A percentile compares a stretch with the other conserved stretches of the same genome.
Evolutionary conservation across 2,113 vertebrate genomes (phyloP).

Genomic region (Plectropomus leopardus): DNA sequence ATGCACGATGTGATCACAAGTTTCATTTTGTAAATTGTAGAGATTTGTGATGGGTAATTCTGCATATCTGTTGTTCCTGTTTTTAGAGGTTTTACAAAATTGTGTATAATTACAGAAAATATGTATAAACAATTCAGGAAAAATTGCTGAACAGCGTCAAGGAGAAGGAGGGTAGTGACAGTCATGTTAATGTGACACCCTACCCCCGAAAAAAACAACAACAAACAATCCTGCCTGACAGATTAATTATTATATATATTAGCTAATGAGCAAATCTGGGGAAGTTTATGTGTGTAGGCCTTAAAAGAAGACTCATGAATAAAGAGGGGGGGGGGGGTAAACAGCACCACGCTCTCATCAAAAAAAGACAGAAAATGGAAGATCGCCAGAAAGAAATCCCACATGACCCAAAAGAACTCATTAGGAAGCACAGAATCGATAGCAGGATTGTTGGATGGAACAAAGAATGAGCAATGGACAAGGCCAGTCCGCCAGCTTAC

Average conservation of each 20-base stretch:
- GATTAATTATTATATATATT: conserved; percentile 28
- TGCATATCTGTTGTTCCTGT: neutral
- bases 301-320: conserved; percentile 42
- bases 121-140: neutral
- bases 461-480: conserved; percentile 43
- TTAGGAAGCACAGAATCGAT: conserved; percentile 76
- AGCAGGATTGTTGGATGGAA: conserved; percentile 61
- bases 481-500: conserved; percentile 53
- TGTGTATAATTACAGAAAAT: conserved; percentile 23
- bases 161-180: neutral
- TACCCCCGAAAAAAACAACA: no score
- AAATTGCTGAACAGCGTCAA: neutral
- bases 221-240: conserved; percentile 31
- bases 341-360: conserved; percentile 42
- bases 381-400: conserved; percentile 70
- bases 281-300: conserved; percentile 27
- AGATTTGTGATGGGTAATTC: neutral
- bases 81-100: conserved; percentile 10
- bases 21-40: neutral
- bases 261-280: conserved; percentile 53
- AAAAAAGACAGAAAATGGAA: conserved; percentile 61
- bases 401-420: conserved; percentile 73
- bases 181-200: conserved; percentile 33
- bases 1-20: neutral
- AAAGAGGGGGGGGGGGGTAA: neutral